Evolutionary conservation across 2,797 vertebrate species (phyloP), one percentile per base, ranked within the genome.

Genomic region (Botia almorhae): DNA sequence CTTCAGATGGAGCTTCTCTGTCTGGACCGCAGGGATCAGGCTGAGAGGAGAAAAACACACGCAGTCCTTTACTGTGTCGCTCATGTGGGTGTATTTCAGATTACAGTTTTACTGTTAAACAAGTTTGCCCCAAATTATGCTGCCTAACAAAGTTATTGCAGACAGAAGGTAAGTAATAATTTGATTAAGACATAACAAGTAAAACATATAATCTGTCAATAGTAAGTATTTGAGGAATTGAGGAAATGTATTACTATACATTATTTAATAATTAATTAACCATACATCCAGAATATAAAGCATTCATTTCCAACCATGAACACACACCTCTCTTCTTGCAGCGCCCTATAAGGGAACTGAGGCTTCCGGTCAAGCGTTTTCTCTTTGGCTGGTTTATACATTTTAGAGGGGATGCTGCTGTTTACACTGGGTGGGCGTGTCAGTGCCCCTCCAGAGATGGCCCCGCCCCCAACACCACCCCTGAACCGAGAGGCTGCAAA

Each of bases 311-410:
- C 3, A 63, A 36, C 33, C 23, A 55, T 21, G 3, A 36, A 33
- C 50, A 82, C 84, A 74, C 76, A 87, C 86, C 77, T 97, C 83
- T 97, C 94, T 43, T 94, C 92, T 81, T 95, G 96, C 88, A 93
- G 93, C 91, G 91, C 92, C 94, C 95, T 95, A 90, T 94, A 93
- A 81, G 96, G 91, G 89, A 95, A 94, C 84, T 95, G 93, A 84
- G 94, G 92, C 94, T 95, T 96, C 92, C 96, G 95, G 88, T 95
- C 94, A 92, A 94, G 96, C 89, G 94, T 93, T 94, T 98, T 99
- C 87, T 99, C 97, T 99, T 98, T 99, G 98, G 98, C 94, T 89
- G 95, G 93, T 96, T 98, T 98, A 86, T 94, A 90, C 89, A 95
- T 93, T 96, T 96, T 98, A 89, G 95, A 94, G 90, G 95, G 88